Base-by-base conservation (phyloP, 2,797 vertebrate species). In the Coccyzus lansbergi region DNA sequence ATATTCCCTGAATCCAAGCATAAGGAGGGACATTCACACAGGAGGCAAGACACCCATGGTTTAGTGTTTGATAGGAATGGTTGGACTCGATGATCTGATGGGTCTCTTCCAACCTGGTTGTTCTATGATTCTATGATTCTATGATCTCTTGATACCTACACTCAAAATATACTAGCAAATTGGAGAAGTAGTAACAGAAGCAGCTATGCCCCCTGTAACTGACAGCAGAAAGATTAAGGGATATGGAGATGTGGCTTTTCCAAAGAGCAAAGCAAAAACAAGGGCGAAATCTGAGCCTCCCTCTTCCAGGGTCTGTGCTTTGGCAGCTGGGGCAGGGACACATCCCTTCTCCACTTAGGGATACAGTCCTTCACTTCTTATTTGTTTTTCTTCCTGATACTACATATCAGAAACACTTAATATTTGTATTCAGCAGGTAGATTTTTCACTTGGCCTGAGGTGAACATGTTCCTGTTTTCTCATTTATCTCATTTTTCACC, bases 21-120 rank as follows among this genome's bases (percentile, higher is more conserved):
- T 34, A 3, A 20, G 4, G 9, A 46, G n/a, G 12, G 31, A 20
- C 21, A 20, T 65, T 70, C 33, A 40, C 12, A 33, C 0, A 0
- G 26, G 12, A 62, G 12, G 4, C 1, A 7, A 31, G 42, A 38
- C 6, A 42, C 2, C 11, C 20, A 5, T n/a, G n/a, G n/a, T n/a
- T n/a, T n/a, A n/a, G n/a, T n/a, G n/a, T n/a, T n/a, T n/a, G n/a
- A n/a, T n/a, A n/a, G n/a, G n/a, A n/a, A n/a, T n/a, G n/a, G n/a
- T n/a, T n/a, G n/a, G n/a, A n/a, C n/a, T n/a, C n/a, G n/a, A n/a
- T n/a, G n/a, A n/a, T n/a, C n/a, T n/a, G n/a, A n/a, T n/a, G n/a
- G n/a, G n/a, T n/a, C n/a, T n/a, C n/a, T n/a, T n/a, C n/a, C n/a
- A n/a, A n/a, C n/a, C n/a, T n/a, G n/a, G n/a, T n/a, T n/a, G n/a